phyloP scores from a whole-genome alignment of 1,140 invertebrate genomes.

The Dendrolimus punctatus region DNA sequence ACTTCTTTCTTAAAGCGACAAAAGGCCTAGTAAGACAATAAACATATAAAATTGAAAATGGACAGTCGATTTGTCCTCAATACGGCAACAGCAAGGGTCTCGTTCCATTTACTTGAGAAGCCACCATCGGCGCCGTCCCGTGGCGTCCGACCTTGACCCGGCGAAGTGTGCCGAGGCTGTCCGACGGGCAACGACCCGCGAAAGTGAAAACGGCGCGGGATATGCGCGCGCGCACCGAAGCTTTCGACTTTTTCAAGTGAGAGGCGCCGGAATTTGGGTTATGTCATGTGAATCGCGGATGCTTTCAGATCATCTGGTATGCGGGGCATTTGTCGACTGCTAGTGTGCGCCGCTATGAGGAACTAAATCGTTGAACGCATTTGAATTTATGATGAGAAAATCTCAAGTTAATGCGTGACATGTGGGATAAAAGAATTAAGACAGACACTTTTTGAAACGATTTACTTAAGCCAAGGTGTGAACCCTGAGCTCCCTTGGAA shows the following conservation, averaged over 20 bases:
- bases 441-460: too few relatives aligned
- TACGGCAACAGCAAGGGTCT: neutral
- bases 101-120: neutral
- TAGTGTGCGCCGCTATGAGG: neutral
- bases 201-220: conserved; percentile 21
- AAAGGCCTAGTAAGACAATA: too few relatives aligned
- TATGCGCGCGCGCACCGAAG: conserved; percentile 6
- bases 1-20: too few relatives aligned
- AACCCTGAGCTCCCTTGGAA: too few relatives aligned
- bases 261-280: conserved; percentile 8
- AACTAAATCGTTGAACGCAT: too few relatives aligned
- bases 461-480: too few relatives aligned
- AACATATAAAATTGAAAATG: too few relatives aligned
- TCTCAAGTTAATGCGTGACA: too few relatives aligned
- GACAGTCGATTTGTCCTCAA: too few relatives aligned
- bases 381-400: too few relatives aligned
- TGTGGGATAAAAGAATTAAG: too few relatives aligned
- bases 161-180: conserved; percentile 19
- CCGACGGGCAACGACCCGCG: conserved; percentile 17
- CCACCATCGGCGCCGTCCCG: neutral
- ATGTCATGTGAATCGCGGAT: conserved; percentile 2
- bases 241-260: conserved; percentile 11
- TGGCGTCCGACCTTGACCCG: conserved; percentile 15
- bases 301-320: neutral
- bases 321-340: neutral